Evolutionary conservation across 2,888 invertebrate genomes (phyloP).

Genomic region (Eucera pruinosa): DNA sequence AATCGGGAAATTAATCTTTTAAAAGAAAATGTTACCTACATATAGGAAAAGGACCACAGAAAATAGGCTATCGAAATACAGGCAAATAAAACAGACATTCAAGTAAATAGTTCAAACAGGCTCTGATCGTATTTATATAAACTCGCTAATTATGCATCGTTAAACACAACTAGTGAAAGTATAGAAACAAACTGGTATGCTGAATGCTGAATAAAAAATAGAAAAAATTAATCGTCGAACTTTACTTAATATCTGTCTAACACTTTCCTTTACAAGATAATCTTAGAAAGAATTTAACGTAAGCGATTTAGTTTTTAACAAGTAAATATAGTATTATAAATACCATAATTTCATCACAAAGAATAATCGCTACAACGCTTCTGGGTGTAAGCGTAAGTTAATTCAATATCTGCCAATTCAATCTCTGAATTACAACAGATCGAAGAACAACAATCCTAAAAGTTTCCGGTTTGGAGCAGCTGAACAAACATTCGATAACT

Average conservation of each 20-base stretch:
- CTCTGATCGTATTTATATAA: slow-evolving; percentile 38
- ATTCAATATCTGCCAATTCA: background rate
- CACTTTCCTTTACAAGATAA: no score
- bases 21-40: background rate
- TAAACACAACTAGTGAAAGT: slow-evolving; percentile 39
- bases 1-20: background rate
- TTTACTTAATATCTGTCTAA: no score
- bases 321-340: no score
- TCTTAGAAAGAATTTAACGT: no score
- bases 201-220: no score
- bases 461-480: background rate
- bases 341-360: background rate
- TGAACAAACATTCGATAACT: background rate
- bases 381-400: background rate
- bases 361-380: background rate
- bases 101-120: slow-evolving; percentile 11
- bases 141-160: slow-evolving; percentile 17
- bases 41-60: background rate
- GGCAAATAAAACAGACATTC: slow-evolving; percentile 4
- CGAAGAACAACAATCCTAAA: background rate
- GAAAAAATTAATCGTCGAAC: no score
- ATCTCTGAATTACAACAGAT: background rate
- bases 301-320: no score
- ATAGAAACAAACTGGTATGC: no score
- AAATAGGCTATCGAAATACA: slow-evolving; percentile 7